A percentile compares a stretch with the other conserved stretches of the same genome.
phyloP scores from a whole-genome alignment of 2,113 vertebrate genomes.

The Lagenorhynchus albirostris region DNA sequence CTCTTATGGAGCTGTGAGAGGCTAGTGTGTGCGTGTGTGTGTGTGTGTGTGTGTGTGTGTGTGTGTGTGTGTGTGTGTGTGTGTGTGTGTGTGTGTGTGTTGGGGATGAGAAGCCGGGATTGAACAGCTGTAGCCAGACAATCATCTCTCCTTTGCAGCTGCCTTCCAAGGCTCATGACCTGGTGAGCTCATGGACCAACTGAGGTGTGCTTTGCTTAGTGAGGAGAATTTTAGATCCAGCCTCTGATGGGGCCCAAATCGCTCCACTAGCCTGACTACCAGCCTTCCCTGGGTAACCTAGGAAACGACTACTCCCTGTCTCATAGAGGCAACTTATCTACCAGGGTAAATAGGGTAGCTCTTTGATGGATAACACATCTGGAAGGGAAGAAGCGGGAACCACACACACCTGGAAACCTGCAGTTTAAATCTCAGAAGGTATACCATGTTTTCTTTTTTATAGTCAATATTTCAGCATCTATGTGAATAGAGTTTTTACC shows the following conservation, averaged over 20 bases:
- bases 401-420: not conserved
- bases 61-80: no score
- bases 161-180: not conserved
- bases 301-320: slow-evolving; percentile 16
- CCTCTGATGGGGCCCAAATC: not conserved
- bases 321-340: not conserved
- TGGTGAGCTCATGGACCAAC: not conserved
- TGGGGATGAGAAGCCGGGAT: not conserved
- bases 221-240: not conserved
- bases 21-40: not conserved
- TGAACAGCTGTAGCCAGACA: not conserved
- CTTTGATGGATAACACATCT: slow-evolving; percentile 51
- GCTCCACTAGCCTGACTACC: not conserved
- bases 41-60: not conserved
- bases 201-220: not conserved
- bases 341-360: slow-evolving; percentile 31
- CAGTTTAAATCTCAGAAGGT: slow-evolving; percentile 1
- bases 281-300: not conserved
- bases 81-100: no score
- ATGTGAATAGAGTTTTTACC: not conserved
- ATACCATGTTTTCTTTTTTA: not conserved
- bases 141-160: not conserved
- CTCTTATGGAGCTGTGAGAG: not conserved
- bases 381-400: slow-evolving; percentile 1
- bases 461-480: not conserved